phyloP scores from a whole-genome alignment of 1,140 invertebrate species.

The Battus philenor region DNA sequence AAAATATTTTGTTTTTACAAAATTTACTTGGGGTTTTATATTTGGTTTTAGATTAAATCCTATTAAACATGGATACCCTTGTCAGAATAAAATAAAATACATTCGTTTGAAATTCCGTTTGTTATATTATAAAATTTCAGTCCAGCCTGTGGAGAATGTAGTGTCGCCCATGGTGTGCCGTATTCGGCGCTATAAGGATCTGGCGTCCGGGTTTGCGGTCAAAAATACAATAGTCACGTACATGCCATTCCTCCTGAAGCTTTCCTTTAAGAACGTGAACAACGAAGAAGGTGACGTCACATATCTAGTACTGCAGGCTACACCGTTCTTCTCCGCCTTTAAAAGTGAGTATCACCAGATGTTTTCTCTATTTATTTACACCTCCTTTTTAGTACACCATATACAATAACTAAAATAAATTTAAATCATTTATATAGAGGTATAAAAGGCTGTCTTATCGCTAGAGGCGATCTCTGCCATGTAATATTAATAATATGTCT shows the following conservation, averaged over 20 bases:
- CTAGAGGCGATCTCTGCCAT: too few species aligned
- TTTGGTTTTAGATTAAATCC: too few species aligned
- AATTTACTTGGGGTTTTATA: too few species aligned
- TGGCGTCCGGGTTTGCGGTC: slow-evolving; percentile 77
- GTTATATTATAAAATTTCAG: slow-evolving; percentile 9
- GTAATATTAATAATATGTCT: too few species aligned
- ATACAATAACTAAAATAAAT: too few species aligned
- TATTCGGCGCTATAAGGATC: slow-evolving; percentile 65
- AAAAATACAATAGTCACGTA: slow-evolving; percentile 79
- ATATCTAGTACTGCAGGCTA: slow-evolving; percentile 84
- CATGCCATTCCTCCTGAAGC: slow-evolving; percentile 84
- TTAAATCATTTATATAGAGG: too few species aligned
- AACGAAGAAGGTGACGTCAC: slow-evolving; percentile 76
- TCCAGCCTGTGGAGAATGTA: slow-evolving; percentile 21
- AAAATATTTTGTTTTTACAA: too few species aligned
- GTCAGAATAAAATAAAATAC: too few species aligned
- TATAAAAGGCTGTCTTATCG: too few species aligned
- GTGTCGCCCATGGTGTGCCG: slow-evolving; percentile 56
- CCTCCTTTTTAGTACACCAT: too few species aligned
- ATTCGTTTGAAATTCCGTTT: not conserved
- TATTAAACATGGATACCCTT: too few species aligned
- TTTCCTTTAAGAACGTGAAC: slow-evolving; percentile 80
- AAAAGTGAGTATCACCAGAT: slow-evolving; percentile 85
- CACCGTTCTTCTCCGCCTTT: slow-evolving; percentile 84
- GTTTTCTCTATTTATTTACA: too few species aligned